These are phyloP conservation scores for Gobionotothen gibberifrons DNA, from an alignment of 2,797 vertebrate species.

Conservation along the genomic window DNA sequence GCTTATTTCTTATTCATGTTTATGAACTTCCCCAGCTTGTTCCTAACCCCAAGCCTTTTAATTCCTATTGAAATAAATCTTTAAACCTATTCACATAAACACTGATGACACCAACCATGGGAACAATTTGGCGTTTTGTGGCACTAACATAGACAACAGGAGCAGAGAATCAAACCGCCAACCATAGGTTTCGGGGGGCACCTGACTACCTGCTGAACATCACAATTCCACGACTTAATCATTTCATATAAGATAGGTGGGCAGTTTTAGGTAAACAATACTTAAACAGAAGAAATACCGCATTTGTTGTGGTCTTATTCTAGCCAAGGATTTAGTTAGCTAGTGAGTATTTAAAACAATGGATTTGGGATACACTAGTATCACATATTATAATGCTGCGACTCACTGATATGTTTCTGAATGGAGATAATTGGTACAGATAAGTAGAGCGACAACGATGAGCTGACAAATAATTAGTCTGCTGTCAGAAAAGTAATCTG, in stretches of 20 bases:
- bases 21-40: neutral
- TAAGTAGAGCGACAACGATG: neutral
- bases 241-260: neutral
- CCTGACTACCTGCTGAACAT: neutral
- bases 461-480: too few relatives aligned
- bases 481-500: too few relatives aligned
- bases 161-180: neutral
- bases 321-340: neutral
- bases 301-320: neutral
- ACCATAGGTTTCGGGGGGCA: neutral
- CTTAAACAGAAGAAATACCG: neutral
- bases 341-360: neutral
- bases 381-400: neutral
- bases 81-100: neutral
- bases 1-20: neutral
- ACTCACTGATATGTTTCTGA: conserved; percentile 7
- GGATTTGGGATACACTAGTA: neutral
- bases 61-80: neutral
- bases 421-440: neutral
- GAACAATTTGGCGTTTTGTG: neutral
- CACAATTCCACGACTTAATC: neutral
- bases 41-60: neutral
- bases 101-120: neutral
- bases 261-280: neutral
- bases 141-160: neutral